Evolutionary conservation across 2,113 vertebrate genomes (phyloP).

Genomic region (Phasianus colchicus): DNA sequence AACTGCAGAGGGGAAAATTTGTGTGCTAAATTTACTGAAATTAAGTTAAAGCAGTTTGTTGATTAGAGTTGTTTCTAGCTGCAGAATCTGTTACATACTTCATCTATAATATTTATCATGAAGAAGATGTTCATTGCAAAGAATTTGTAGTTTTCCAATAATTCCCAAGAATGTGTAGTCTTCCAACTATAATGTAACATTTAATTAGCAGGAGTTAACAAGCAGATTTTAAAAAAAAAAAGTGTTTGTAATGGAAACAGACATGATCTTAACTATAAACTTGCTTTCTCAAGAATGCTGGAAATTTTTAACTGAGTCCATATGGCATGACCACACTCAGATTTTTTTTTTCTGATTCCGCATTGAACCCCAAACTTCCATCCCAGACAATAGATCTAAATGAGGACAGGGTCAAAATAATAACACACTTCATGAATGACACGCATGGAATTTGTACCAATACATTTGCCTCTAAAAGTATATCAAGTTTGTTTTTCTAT

Average conservation of each 20-base stretch:
- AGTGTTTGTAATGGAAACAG: neutral
- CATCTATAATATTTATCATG: neutral
- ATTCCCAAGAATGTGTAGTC: neutral
- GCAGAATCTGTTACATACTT: neutral
- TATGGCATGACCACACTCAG: neutral
- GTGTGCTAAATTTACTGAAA: neutral
- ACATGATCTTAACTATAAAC: neutral
- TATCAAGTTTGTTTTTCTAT: neutral
- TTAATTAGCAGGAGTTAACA: neutral
- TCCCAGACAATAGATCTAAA: neutral
- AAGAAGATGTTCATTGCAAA: constrained; percentile 12
- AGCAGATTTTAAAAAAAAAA: neutral
- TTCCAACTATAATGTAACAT: neutral
- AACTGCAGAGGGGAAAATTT: neutral
- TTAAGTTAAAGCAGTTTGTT: constrained; percentile 18
- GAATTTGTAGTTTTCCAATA: neutral
- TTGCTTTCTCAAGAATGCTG: neutral
- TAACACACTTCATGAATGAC: neutral
- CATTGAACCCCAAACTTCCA: neutral
- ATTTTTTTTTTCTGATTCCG: neutral
- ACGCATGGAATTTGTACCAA: neutral
- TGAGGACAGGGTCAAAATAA: neutral
- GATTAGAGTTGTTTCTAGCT: neutral
- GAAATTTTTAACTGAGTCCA: constrained; percentile 19
- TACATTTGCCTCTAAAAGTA: neutral